These are phyloP conservation scores for Drosophila parabipectinata DNA, from an alignment of 1,140 invertebrate species.

Conservation along the genomic window DNA sequence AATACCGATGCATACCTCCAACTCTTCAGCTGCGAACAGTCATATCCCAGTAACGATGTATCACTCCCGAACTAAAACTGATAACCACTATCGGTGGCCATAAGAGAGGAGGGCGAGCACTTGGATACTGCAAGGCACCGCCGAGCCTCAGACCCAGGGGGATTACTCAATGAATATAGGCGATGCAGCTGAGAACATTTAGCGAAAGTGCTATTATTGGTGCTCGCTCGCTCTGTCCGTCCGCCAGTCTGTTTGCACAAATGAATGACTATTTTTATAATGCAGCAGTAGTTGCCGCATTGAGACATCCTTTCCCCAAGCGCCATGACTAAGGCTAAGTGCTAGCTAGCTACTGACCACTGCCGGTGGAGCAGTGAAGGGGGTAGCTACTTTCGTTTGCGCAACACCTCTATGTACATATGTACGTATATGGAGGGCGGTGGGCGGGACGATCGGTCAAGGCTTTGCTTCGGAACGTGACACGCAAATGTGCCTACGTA, in stretches of 20 bases:
- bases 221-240: conserved; percentile 1
- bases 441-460: conserved; percentile 66
- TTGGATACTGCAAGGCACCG: conserved; percentile 18
- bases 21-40: too few species aligned
- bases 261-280: conserved; percentile 59
- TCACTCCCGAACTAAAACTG: conserved; percentile 40
- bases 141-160: conserved; percentile 5
- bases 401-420: conserved; percentile 38
- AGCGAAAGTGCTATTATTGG: conserved; percentile 76
- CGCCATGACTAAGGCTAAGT: conserved; percentile 32
- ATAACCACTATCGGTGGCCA: conserved; percentile 45
- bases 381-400: conserved; percentile 58
- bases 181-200: conserved; percentile 20
- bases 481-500: conserved; percentile 47
- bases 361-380: background rate
- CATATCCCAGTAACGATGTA: background rate
- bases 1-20: too few species aligned
- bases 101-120: background rate
- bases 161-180: conserved; percentile 66
- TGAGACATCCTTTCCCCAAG: conserved; percentile 25
- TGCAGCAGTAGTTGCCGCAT: conserved; percentile 16
- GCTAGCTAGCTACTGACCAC: conserved; percentile 9
- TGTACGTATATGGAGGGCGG: conserved; percentile 4
- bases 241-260: conserved; percentile 16
- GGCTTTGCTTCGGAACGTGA: conserved; percentile 64